phyloP scores from a whole-genome alignment of 1,140 invertebrate genomes.

The Zaprionus africanus region DNA sequence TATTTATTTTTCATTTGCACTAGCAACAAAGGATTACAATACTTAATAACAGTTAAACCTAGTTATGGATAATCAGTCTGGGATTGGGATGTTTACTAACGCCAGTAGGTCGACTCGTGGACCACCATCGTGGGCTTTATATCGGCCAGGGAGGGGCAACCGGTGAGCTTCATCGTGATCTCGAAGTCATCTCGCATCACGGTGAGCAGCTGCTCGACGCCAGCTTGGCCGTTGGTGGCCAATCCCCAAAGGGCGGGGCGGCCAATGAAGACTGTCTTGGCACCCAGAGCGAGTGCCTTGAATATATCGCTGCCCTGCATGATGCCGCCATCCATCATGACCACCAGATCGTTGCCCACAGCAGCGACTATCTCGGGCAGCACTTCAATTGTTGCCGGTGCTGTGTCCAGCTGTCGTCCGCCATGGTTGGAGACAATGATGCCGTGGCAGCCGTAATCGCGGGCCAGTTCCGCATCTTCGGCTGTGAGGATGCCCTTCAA shows the following conservation, averaged over 20 bases:
- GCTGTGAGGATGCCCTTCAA: constrained; percentile 95
- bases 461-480: constrained; percentile 92
- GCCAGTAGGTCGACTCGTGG: constrained; percentile 86
- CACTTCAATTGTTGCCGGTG: constrained; percentile 94
- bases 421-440: constrained; percentile 97
- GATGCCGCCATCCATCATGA: constrained; percentile 96
- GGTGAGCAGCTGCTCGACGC: constrained; percentile 90
- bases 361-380: constrained; percentile 92
- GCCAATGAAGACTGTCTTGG: constrained; percentile 95
- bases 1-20: not conserved
- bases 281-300: constrained; percentile 95
- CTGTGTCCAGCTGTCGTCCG: constrained; percentile 94
- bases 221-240: constrained; percentile 90
- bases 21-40: not conserved
- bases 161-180: constrained; percentile 90
- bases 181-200: constrained; percentile 93
- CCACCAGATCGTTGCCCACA: constrained; percentile 90
- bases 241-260: constrained; percentile 95
- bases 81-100: not conserved
- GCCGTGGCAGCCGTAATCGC: constrained; percentile 89
- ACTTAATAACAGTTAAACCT: not conserved
- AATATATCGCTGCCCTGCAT: constrained; percentile 94
- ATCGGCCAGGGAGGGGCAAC: constrained; percentile 87
- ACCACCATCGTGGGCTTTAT: constrained; percentile 89
- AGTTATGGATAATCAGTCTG: constrained; percentile 18